Conservation (phyloP, 2,113 vertebrate genomes). For the Dascyllus trimaculatus region DNA sequence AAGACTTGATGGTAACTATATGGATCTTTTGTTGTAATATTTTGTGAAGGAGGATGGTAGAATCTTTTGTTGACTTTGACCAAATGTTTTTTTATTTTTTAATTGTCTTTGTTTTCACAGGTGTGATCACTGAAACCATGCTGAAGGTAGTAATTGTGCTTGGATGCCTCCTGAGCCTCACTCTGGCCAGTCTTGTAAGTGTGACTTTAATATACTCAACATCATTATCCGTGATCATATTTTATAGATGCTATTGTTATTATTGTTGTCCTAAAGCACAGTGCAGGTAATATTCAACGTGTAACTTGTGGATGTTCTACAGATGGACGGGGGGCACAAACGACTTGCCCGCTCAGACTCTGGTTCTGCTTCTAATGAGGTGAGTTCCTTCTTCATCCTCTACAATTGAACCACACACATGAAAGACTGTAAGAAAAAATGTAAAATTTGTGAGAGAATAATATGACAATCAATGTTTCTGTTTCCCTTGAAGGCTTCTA, state of each 20-base stretch:
- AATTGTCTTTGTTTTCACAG: too few species aligned
- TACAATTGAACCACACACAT: too few species aligned
- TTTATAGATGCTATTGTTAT: neutral
- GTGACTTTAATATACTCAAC: neutral
- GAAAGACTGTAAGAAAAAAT: too few species aligned
- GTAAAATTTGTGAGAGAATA: too few species aligned
- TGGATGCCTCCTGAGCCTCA: slow-evolving; percentile 68
- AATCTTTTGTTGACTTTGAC: too few species aligned
- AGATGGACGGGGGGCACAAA: neutral
- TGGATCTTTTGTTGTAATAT: neutral
- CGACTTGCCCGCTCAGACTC: neutral
- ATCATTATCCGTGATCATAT: too few species aligned
- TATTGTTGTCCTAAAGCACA: too few species aligned
- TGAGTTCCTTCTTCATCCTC: neutral
- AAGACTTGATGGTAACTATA: slow-evolving; percentile 38
- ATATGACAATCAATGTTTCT: neutral
- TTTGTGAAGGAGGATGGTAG: neutral
- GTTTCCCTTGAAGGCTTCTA: neutral
- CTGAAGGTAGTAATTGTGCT: slow-evolving; percentile 72
- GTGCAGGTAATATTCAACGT: neutral
- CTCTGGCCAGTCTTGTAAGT: slow-evolving; percentile 74
- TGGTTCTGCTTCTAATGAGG: neutral
- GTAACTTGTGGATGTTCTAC: neutral
- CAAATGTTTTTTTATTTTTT: too few species aligned
- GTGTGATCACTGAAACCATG: slow-evolving; percentile 54